A percentile compares a stretch with the other conserved stretches of the same genome.
Evolutionary conservation across 2,113 vertebrate species (phyloP).

Genomic region (Aegithalos caudatus): DNA sequence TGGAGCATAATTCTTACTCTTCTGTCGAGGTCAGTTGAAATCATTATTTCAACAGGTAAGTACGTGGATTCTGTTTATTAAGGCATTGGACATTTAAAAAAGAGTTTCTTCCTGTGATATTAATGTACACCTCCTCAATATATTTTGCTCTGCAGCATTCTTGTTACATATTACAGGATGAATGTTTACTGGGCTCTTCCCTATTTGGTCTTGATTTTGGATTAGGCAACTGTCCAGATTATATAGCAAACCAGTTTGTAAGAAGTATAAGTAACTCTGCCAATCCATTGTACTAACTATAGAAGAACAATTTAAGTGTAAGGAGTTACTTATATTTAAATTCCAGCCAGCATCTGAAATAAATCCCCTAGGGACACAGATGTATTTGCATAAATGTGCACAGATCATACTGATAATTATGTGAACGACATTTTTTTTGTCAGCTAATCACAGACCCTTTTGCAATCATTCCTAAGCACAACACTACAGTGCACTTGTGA

Average conservation of each 20-base stretch:
- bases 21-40: not conserved
- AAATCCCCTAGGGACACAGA: not conserved
- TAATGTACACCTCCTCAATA: not conserved
- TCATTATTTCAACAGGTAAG: not conserved
- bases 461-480: not conserved
- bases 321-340: not conserved
- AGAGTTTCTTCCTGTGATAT: not conserved
- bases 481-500: not conserved
- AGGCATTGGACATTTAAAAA: not conserved
- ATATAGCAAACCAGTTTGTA: not conserved
- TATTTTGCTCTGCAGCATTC: not conserved
- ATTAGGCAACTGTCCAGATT: not conserved
- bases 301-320: not conserved
- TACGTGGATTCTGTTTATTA: not conserved
- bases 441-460: not conserved
- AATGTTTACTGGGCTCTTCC: not conserved
- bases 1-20: not conserved
- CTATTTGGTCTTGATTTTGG: not conserved
- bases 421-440: not conserved
- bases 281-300: not conserved
- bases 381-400: slow-evolving; percentile 15
- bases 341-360: slow-evolving; percentile 11
- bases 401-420: slow-evolving; percentile 22
- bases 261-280: not conserved
- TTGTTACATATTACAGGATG: not conserved